Evolutionary conservation across 2,113 vertebrate genomes (phyloP), one percentile per base, ranked within the genome.

Genomic region (Zosterops borbonicus): DNA sequence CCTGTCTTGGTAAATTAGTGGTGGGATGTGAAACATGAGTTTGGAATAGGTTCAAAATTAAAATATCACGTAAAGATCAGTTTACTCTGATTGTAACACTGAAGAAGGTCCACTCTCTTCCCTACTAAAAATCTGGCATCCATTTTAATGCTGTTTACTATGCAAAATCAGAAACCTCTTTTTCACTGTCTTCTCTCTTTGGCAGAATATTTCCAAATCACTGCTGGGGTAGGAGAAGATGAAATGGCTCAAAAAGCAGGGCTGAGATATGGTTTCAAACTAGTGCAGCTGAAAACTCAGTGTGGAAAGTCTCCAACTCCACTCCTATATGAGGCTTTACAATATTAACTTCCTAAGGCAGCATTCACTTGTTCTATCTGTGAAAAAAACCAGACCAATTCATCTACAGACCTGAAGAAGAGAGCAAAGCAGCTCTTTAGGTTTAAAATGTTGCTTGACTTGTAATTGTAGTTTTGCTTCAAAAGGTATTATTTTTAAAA

Each of bases 11-110:
- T 65, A 19, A 18, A 16, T 53, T 47, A 59, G 47, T 52, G 56
- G 65, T n/a, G 39, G 70, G 80, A 83, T 58, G 46, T 91, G 95
- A 97, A 96, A 96, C 85, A 49, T 33, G 95, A 96, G 88, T 96
- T 90, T 89, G 77, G 65, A 82, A 41, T 22, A 69, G 68, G 62
- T n/a, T 55, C 59, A 50, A 83, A 90, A 97, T 77, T 84, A 81
- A 96, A 97, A 94, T 97, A 95, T 17, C 87, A 37, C 3, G 1
- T 89, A 89, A 78, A 90, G 71, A 90, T 96, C 95, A 94, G 69
- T 67, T 97, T 95, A 74, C 87, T 56, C 64, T 77, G 39, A 6
- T 37, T 60, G 46, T 85, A 74, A 46, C 31, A 5, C 68, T 22
- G 67, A 92, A 83, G 74, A 79, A 60, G 60, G 37, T 21, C 44